A percentile compares a stretch with the other conserved stretches of the same genome.
Conservation (phyloP, 2,888 invertebrate genomes). For the Labia minor region DNA sequence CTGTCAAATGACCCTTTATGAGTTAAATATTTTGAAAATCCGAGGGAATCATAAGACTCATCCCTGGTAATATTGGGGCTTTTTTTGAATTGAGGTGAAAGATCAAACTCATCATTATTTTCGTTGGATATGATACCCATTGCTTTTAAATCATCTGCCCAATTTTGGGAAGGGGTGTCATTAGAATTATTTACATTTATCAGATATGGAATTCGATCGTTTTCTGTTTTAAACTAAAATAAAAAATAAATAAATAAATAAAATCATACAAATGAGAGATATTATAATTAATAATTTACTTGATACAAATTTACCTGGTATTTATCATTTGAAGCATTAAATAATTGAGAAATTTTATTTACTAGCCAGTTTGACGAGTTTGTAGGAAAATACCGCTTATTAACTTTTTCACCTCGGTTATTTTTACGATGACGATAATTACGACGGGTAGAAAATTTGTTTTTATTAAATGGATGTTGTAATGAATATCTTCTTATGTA, state of each 20-base stretch:
- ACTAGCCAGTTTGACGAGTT: neutral
- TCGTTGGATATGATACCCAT: neutral
- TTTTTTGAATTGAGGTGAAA: neutral
- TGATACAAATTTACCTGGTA: neutral
- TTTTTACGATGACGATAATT: neutral
- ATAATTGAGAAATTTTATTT: neutral
- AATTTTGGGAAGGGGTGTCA: neutral
- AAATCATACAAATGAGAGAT: neutral
- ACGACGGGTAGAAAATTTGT: neutral
- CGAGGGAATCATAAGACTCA: conserved; percentile 27
- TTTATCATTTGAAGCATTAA: neutral
- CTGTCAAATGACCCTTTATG: conserved; percentile 31
- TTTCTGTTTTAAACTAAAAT: neutral
- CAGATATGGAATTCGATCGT: neutral
- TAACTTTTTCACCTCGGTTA: neutral
- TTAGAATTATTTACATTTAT: neutral
- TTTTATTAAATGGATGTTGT: neutral
- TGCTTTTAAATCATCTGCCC: neutral
- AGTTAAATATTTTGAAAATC: conserved; percentile 24
- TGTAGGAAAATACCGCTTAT: neutral
- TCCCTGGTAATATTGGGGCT: conserved; percentile 24
- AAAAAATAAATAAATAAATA: neutral
- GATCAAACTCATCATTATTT: neutral
- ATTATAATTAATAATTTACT: neutral
- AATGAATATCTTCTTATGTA: neutral